Base-by-base conservation (phyloP, 2,888 invertebrate genomes). In the Pogonocherus hispidulus region DNA sequence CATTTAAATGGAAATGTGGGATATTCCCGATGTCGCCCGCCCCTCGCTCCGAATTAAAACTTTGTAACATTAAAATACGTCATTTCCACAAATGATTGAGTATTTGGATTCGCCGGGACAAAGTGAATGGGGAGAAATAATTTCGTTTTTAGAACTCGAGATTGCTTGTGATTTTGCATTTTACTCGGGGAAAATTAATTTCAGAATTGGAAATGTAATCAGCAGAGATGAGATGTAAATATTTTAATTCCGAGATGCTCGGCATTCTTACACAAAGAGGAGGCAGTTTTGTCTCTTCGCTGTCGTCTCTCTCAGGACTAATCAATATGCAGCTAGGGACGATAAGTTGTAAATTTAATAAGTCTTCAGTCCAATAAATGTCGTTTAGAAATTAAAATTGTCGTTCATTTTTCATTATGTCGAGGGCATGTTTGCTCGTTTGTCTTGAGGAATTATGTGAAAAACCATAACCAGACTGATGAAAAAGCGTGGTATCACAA, bases 51-150 rank as follows among this genome's bases (percentile, higher is more conserved):
- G 84, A 84, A 84, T 84, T 84, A 84, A 84, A 84, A 84, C 82
- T 84, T 83, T 79, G 78, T 83, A 80, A 83, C 84, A 84, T 84
- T 84, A 83, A 84, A 84, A 84, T 85, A 81, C 84, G 83, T 83
- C 83, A 84, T 84, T 84, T 84, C 84, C 84, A 84, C 84, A 83
- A 84, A 84, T 84, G 84, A 85, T 84, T 84, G 84, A 84, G 83
- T 82, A 82, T 83, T 83, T 83, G 80, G 81, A 81, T 81, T 81
- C 77, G 44, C 63, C 79, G 76, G 80, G 78, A 82, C 82, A 82
- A 82, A 83, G 82, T 79, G 82, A 80, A 82, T 77, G 76, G 79
- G 80, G 77, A 77, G 80, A 82, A 81, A 84, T 83, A 83, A 84
- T 83, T 82, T 82, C 82, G 82, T 82, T 83, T 83, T 82, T 80